These are phyloP conservation scores for Oryzias celebensis DNA, from an alignment of 2,113 vertebrate species.

Conservation along the genomic window DNA sequence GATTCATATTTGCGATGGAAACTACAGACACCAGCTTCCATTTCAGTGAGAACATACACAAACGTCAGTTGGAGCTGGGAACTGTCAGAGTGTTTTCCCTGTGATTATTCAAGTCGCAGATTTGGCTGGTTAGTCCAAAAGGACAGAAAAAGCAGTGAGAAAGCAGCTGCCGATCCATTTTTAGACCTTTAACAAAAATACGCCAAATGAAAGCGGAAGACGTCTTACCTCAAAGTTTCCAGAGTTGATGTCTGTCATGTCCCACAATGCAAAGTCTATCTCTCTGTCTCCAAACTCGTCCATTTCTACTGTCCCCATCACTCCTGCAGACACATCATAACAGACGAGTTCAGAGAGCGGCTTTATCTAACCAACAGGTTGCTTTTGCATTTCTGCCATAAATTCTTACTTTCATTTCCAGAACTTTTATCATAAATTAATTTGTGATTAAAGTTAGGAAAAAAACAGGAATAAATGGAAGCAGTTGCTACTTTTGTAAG, in stretches of 20 bases:
- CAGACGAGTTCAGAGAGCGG: neutral
- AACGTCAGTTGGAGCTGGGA: too few species aligned
- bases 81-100: too few species aligned
- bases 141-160: too few species aligned
- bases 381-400: neutral
- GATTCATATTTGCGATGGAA: too few species aligned
- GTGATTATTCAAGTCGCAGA: too few species aligned
- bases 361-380: too few species aligned
- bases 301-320: conserved; percentile 83
- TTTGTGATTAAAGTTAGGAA: neutral
- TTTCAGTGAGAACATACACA: too few species aligned
- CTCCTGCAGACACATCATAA: conserved; percentile 68
- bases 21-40: too few species aligned
- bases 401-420: neutral
- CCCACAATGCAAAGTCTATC: conserved; percentile 90
- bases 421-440: neutral
- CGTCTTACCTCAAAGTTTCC: conserved; percentile 83
- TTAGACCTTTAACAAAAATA: neutral
- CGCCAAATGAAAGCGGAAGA: neutral
- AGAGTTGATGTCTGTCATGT: conserved; percentile 75
- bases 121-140: too few species aligned
- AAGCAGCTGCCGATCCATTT: neutral
- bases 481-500: conserved; percentile 2
- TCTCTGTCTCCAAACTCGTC: conserved; percentile 87
- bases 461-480: neutral